Base-by-base conservation (phyloP, 1,140 invertebrate genomes). In the Magallana gigas region DNA sequence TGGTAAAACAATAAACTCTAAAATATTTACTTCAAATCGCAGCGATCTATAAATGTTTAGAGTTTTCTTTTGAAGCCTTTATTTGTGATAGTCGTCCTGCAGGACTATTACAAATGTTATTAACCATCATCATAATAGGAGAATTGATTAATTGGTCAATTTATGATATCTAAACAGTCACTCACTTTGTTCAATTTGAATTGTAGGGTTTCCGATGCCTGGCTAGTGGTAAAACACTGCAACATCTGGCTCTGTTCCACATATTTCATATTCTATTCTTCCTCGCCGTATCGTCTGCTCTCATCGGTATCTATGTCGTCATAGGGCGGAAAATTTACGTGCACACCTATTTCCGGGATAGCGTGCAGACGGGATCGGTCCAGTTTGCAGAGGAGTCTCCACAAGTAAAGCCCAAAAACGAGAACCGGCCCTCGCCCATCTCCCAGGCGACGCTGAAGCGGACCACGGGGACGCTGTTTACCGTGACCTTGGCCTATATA, bases 381-480 rank as follows among this genome's bases (percentile, higher is more conserved):
- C 36, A 48, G 29, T 83, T 68, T 83, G 60, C 12, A 60, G 58
- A 81, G 85, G 18, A 29, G 64, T 9, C 84, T 85, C 59, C 59
- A 48, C 58, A 85, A 23, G 29, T 48, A 18, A 57, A 58, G 48
- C 14, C 80, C 9, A 36, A 57, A 8, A 48, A 16, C 84, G 9
- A 57, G n/a, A 64, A 60, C 48, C 29, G 60, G 85, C 62, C 68
- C 56, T 56, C 81, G 85, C 58, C 57, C n/a, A 59, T 64, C 48
- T 59, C 57, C 11, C 68, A 85, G 2, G 87, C 76, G 57, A 90
- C 86, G 18, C 18, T 89, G 3, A 84, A 88, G 58, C 85, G 88
- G 9, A 88, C 91, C 2, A 92, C 90, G 0, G 87, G 87, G 64
- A 92, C 91, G 68, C 84, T 92, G 82, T 91, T 90, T 16, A 60